Conservation (phyloP, 1,140 invertebrate species). For the Amyelois transitella region DNA sequence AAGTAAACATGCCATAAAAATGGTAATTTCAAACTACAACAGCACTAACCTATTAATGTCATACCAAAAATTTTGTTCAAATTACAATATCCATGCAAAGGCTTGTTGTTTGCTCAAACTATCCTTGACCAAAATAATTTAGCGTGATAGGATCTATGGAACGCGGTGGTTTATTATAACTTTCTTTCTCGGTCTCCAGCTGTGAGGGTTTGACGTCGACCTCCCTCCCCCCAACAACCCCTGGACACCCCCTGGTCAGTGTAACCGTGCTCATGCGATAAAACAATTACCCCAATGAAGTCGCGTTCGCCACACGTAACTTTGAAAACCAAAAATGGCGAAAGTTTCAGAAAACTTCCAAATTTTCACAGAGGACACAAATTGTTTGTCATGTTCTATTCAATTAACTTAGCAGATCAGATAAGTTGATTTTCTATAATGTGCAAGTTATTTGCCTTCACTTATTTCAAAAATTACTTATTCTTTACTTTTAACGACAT, state of each 20-base stretch:
- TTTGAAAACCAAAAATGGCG: slow-evolving; percentile 42
- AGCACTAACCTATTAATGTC: not conserved
- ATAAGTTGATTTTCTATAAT: not conserved
- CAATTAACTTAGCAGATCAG: not conserved
- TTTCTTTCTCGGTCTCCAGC: slow-evolving; percentile 55
- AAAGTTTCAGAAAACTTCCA: slow-evolving; percentile 35
- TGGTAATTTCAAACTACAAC: not conserved
- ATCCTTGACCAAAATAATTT: slow-evolving; percentile 65
- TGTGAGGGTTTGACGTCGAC: slow-evolving; percentile 32
- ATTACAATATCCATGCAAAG: slow-evolving; percentile 18
- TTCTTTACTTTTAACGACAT: too few relatives aligned
- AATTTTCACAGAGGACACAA: slow-evolving; percentile 12
- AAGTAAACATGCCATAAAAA: not conserved
- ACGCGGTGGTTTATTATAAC: slow-evolving; percentile 53
- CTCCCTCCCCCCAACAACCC: slow-evolving; percentile 12
- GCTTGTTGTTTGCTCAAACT: slow-evolving; percentile 42
- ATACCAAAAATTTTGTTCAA: not conserved
- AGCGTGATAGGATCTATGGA: slow-evolving; percentile 54
- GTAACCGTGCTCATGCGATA: slow-evolving; percentile 59
- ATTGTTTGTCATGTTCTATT: not conserved
- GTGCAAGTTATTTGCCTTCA: too few relatives aligned
- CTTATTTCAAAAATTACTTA: too few relatives aligned
- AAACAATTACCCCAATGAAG: slow-evolving; percentile 65
- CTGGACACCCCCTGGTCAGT: slow-evolving; percentile 27
- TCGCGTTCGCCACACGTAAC: slow-evolving; percentile 41